Percentiles rank a stretch among this genome's conserved stretches.
phyloP scores from a whole-genome alignment of 2,113 vertebrate species.

The Pterocles burchelli region DNA sequence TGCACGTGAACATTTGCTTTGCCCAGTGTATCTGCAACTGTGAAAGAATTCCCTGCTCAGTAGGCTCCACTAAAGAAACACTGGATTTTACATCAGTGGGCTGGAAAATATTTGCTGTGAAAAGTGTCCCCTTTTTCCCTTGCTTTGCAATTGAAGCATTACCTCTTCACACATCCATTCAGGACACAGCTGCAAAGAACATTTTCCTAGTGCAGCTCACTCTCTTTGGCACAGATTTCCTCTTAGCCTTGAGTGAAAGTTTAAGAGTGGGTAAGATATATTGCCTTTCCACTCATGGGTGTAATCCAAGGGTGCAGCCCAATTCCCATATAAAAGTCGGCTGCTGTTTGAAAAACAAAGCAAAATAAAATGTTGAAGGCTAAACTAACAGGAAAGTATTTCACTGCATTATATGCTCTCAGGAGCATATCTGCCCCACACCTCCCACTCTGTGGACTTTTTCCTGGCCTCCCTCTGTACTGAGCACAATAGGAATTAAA shows the following conservation, averaged over 20 bases:
- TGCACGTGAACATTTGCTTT: fast-evolving
- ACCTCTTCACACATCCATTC: not conserved
- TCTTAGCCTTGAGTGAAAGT: not conserved
- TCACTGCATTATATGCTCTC: not conserved
- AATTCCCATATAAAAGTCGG: not conserved
- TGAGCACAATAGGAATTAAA: not conserved
- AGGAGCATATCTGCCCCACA: not conserved
- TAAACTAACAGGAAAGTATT: not conserved
- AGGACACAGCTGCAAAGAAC: not conserved
- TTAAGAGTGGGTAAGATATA: not conserved
- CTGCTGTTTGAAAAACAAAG: not conserved
- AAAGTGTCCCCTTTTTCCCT: not conserved
- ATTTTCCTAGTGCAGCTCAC: not conserved
- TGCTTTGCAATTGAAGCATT: not conserved
- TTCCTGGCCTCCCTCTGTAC: not conserved
- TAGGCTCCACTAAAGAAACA: not conserved
- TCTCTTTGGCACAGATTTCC: not conserved
- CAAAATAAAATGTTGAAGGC: not conserved
- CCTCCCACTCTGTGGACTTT: not conserved
- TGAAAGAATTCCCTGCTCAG: not conserved
- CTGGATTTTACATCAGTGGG: not conserved
- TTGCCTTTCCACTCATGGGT: not conserved
- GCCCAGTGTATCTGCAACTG: not conserved
- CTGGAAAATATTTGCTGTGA: not conserved
- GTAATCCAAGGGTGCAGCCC: not conserved